Conservation (phyloP, 2,113 vertebrate species). For the Uria lomvia region DNA sequence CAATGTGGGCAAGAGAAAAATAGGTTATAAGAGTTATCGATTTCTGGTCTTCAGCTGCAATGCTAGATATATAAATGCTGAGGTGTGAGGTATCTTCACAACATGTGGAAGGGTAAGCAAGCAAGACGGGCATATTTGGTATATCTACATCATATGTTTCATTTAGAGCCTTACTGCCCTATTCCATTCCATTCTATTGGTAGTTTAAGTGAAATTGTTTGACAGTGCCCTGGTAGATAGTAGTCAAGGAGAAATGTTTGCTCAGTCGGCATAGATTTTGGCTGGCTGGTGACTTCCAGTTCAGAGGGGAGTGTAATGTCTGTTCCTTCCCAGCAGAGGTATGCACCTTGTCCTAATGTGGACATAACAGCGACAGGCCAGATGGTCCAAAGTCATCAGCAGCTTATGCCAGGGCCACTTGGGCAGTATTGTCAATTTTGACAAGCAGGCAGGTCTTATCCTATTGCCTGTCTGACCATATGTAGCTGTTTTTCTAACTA, state of each 20-base stretch:
- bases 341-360: background rate
- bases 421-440: background rate
- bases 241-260: background rate
- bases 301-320: background rate
- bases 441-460: background rate
- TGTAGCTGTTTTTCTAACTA: background rate
- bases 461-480: background rate
- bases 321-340: background rate
- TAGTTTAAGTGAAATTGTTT: background rate
- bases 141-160: background rate
- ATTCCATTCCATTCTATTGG: background rate
- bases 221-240: background rate
- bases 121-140: background rate
- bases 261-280: background rate
- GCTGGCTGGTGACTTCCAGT: background rate
- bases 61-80: background rate
- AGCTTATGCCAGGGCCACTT: background rate
- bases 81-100: background rate
- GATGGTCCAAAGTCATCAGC: background rate
- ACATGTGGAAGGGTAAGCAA: background rate
- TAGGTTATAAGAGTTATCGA: background rate
- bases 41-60: background rate
- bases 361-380: accelerated
- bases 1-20: background rate
- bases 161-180: background rate